These are phyloP conservation scores for Fringilla coelebs DNA, from an alignment of 2,797 vertebrate species.

Conservation along the genomic window DNA sequence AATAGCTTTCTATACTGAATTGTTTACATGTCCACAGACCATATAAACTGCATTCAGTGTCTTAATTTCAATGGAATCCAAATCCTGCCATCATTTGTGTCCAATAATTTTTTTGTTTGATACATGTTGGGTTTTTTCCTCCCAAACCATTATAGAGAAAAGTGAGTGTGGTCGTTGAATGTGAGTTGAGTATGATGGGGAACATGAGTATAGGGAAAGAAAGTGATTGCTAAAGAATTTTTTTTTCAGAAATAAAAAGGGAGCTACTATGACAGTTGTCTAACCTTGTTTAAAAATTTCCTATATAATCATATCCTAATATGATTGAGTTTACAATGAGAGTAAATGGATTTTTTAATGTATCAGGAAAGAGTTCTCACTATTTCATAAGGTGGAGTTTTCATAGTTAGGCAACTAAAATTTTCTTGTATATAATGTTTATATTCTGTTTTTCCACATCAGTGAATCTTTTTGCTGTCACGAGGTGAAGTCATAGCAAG, in stretches of 20 bases:
- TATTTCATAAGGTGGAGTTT: neutral
- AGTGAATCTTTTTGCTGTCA: neutral
- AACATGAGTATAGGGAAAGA: neutral
- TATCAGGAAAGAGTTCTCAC: neutral
- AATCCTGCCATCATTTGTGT: neutral
- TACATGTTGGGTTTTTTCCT: fast-evolving
- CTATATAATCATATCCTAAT: neutral
- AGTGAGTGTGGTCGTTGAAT: neutral
- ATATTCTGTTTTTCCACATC: neutral
- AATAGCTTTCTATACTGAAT: neutral
- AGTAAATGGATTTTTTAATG: neutral
- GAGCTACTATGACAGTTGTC: too few relatives aligned
- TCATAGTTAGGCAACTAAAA: neutral
- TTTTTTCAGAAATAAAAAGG: neutral
- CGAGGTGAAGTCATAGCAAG: neutral
- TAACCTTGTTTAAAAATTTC: too few relatives aligned
- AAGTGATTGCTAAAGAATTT: neutral
- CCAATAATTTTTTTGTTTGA: neutral
- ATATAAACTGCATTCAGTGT: neutral
- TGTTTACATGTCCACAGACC: neutral
- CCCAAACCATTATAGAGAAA: neutral
- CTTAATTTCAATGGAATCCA: neutral
- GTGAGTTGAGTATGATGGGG: neutral
- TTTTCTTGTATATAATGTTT: neutral
- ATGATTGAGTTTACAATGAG: neutral